A percentile compares a stretch with the other conserved stretches of the same genome.
Conservation (phyloP, 2,888 invertebrate genomes). For the Zhuqinia jingwanae region DNA sequence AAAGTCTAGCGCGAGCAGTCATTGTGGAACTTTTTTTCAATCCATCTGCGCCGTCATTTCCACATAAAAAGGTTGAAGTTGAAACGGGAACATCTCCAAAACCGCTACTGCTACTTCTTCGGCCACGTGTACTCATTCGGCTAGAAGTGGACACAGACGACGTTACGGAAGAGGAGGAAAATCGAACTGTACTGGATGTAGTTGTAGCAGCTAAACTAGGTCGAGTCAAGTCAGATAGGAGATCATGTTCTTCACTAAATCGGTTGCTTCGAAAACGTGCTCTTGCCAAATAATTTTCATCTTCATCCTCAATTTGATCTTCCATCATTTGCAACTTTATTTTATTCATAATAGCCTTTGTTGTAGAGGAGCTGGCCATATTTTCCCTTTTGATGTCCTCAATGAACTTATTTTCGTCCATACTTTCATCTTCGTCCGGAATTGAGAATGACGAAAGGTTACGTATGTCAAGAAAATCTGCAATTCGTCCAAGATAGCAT, state of each 20-base stretch:
- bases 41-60: not conserved
- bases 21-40: no score
- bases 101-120: not conserved
- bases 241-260: not conserved
- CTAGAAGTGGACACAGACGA: not conserved
- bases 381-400: conserved; percentile 37
- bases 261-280: not conserved
- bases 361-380: conserved; percentile 5
- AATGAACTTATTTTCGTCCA: conserved; percentile 39
- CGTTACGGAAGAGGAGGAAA: not conserved
- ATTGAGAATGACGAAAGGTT: conserved; percentile 70
- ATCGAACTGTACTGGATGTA: not conserved
- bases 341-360: conserved; percentile 27
- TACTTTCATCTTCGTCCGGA: conserved; percentile 61
- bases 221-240: not conserved
- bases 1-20: not conserved
- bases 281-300: not conserved
- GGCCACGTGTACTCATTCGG: not conserved
- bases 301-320: conserved; percentile 19
- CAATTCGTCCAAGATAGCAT: no score
- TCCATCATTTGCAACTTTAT: conserved; percentile 29
- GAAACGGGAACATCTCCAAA: not conserved
- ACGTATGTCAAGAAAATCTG: conserved; percentile 62
- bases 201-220: not conserved
- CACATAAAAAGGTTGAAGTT: not conserved